Conservation (phyloP, 2,888 invertebrate species). For the Cloeon dipterum region DNA sequence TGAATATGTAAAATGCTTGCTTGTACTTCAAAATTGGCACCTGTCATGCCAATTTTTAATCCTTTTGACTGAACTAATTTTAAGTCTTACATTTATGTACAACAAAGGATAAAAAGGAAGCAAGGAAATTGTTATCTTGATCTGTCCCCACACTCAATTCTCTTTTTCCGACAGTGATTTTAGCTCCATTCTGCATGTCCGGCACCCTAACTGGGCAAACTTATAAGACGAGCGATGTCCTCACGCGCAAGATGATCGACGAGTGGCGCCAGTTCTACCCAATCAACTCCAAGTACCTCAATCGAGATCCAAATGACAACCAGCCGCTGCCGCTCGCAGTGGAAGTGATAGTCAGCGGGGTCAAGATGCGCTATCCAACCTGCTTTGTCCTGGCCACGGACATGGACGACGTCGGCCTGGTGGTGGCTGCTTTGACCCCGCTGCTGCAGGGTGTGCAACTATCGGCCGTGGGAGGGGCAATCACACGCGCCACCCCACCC, state of each 20-base stretch:
- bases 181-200: constrained; percentile 86
- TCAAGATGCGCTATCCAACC: constrained; percentile 87
- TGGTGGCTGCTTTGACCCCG: not conserved
- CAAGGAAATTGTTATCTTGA: too few species aligned
- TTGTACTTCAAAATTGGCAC: too few species aligned
- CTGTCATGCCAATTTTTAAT: too few species aligned
- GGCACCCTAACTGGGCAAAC: constrained; percentile 75
- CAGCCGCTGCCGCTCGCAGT: constrained; percentile 30
- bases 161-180: constrained; percentile 63
- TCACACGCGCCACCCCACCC: not conserved
- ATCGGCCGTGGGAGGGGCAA: not conserved
- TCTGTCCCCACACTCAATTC: too few species aligned
- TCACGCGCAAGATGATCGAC: constrained; percentile 56
- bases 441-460: not conserved
- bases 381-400: constrained; percentile 83
- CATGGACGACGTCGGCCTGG: constrained; percentile 36
- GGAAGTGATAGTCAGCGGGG: constrained; percentile 36
- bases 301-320: constrained; percentile 22
- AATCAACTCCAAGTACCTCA: constrained; percentile 35
- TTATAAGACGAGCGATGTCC: constrained; percentile 38
- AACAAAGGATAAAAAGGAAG: too few species aligned
- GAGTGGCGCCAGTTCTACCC: constrained; percentile 95
- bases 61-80: too few species aligned
- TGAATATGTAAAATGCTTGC: too few species aligned
- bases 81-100: too few species aligned